phyloP scores from a whole-genome alignment of 2,797 vertebrate species.

The Potorous gilbertii region DNA sequence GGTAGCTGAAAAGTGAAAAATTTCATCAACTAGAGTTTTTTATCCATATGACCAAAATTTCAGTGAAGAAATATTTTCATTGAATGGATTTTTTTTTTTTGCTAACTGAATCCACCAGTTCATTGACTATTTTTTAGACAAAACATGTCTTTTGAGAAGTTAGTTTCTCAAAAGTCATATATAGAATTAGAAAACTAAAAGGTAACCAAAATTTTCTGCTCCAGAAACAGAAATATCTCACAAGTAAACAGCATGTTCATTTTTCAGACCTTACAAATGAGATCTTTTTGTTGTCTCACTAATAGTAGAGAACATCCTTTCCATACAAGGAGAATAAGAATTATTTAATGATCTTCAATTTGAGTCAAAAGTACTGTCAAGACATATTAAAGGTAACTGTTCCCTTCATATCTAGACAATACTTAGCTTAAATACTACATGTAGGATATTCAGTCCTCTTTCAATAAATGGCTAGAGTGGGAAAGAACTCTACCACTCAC shows the following conservation, averaged over 20 bases:
- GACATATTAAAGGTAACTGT: constrained; percentile 24
- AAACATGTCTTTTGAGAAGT: constrained; percentile 47
- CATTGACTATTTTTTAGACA: constrained; percentile 53
- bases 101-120: constrained; percentile 68
- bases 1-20: constrained; percentile 47
- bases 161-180: constrained; percentile 52
- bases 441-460: constrained; percentile 9
- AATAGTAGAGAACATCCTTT: background rate
- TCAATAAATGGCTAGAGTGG: constrained; percentile 34
- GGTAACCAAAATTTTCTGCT: constrained; percentile 28
- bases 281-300: background rate
- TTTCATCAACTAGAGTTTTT: constrained; percentile 42
- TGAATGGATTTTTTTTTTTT: constrained; percentile 50
- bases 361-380: constrained; percentile 42
- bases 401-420: constrained; percentile 37
- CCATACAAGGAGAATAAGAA: background rate
- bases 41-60: background rate
- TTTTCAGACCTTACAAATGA: background rate
- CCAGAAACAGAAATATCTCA: constrained; percentile 39
- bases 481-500: background rate
- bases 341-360: constrained; percentile 37
- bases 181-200: constrained; percentile 44
- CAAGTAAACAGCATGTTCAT: background rate
- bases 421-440: constrained; percentile 43
- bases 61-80: constrained; percentile 47